Percentiles rank a stretch among this genome's conserved stretches.
phyloP scores from a whole-genome alignment of 2,113 vertebrate species.

The Acrocephalus kingi region DNA sequence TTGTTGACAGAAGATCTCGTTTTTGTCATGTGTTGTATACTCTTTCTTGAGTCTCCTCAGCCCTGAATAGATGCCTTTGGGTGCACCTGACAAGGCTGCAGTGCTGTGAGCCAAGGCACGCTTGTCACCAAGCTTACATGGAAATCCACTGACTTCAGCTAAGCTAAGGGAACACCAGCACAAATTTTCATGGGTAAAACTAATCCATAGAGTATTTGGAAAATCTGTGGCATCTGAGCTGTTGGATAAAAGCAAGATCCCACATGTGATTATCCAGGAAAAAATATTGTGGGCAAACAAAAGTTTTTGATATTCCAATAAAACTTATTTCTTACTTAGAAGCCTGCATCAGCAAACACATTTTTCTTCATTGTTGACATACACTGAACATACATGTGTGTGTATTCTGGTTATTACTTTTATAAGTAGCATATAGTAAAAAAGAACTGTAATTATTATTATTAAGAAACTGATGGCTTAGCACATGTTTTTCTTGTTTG shows the following conservation, averaged over 20 bases:
- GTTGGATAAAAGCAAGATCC: not conserved
- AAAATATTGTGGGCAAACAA: rapidly evolving
- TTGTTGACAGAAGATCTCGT: not conserved
- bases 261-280: not conserved
- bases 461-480: not conserved
- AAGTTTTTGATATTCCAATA: not conserved
- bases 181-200: not conserved
- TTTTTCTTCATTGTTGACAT: not conserved
- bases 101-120: rapidly evolving
- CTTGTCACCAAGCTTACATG: not conserved
- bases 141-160: not conserved
- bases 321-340: not conserved
- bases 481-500: not conserved
- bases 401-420: not conserved
- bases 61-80: not conserved
- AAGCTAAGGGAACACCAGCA: not conserved
- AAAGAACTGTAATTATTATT: not conserved
- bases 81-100: not conserved
- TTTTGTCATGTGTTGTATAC: not conserved
- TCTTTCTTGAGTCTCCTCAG: not conserved
- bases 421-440: not conserved
- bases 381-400: not conserved
- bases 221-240: not conserved
- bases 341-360: not conserved
- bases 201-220: not conserved